phyloP scores from a whole-genome alignment of 2,797 vertebrate genomes.

The Squalus acanthias region DNA sequence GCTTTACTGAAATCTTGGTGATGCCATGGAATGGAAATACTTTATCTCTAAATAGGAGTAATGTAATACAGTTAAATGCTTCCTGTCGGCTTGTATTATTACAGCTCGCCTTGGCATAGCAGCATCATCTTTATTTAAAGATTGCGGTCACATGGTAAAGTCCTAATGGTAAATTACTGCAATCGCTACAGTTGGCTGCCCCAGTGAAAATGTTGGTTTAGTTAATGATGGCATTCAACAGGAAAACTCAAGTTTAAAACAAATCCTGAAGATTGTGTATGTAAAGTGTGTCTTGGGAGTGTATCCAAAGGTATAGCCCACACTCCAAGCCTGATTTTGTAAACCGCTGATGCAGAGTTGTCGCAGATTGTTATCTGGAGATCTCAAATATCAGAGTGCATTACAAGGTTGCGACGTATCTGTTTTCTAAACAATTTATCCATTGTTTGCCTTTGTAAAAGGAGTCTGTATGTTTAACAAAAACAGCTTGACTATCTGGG shows the following conservation, averaged over 20 bases:
- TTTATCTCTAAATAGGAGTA: background rate
- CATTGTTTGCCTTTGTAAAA: background rate
- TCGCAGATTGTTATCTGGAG: background rate
- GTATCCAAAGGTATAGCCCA: background rate
- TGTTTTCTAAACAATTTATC: background rate
- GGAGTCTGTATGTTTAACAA: background rate
- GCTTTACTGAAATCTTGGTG: background rate
- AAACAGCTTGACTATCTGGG: background rate
- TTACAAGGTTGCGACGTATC: background rate
- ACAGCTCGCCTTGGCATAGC: background rate
- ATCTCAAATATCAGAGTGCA: background rate
- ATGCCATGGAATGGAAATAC: background rate
- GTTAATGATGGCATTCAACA: background rate
- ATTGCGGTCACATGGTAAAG: background rate
- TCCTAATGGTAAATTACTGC: background rate
- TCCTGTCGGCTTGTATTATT: background rate
- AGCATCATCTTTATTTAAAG: background rate
- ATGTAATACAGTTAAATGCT: background rate
- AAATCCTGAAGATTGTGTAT: background rate
- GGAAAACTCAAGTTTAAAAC: background rate
- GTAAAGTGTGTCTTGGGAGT: background rate
- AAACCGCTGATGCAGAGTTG: background rate
- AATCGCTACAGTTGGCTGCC: background rate
- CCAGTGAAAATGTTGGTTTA: background rate
- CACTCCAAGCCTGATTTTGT: background rate